These are phyloP conservation scores for Myotis vivesi DNA, from an alignment of 2,797 vertebrate species.

Conservation along the genomic window DNA sequence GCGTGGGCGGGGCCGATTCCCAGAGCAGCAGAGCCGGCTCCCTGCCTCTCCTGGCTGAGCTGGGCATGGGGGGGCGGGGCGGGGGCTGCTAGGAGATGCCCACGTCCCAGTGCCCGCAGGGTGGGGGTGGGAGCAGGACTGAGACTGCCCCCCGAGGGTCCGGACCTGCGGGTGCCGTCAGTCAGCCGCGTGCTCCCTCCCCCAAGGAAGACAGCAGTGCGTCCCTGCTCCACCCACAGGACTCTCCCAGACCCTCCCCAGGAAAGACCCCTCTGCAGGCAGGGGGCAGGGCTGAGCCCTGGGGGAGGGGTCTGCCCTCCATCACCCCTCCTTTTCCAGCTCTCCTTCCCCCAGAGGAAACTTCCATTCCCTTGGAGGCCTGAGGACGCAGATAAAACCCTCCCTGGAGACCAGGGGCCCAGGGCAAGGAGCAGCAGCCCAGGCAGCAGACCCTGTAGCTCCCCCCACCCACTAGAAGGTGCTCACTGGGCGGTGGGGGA, in stretches of 20 bases:
- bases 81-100: not conserved
- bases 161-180: fast-evolving
- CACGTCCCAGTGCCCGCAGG: fast-evolving
- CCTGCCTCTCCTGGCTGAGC: fast-evolving
- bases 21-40: not conserved
- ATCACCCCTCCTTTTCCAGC: not conserved
- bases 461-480: not conserved
- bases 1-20: not conserved
- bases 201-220: fast-evolving
- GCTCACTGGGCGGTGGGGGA: fast-evolving
- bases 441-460: not conserved
- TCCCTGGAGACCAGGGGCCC: fast-evolving
- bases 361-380: not conserved
- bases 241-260: not conserved
- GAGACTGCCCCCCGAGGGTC: not conserved
- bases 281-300: not conserved
- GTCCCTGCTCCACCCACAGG: too few species aligned
- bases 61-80: too few species aligned
- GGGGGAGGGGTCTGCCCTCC: not conserved
- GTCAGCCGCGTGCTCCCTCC: not conserved
- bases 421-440: not conserved
- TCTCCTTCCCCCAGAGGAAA: not conserved
- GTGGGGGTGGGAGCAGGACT: too few species aligned
- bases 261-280: not conserved
- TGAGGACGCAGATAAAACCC: not conserved